Base-by-base conservation (phyloP, 2,113 vertebrate species). In the Amia ocellicauda region DNA sequence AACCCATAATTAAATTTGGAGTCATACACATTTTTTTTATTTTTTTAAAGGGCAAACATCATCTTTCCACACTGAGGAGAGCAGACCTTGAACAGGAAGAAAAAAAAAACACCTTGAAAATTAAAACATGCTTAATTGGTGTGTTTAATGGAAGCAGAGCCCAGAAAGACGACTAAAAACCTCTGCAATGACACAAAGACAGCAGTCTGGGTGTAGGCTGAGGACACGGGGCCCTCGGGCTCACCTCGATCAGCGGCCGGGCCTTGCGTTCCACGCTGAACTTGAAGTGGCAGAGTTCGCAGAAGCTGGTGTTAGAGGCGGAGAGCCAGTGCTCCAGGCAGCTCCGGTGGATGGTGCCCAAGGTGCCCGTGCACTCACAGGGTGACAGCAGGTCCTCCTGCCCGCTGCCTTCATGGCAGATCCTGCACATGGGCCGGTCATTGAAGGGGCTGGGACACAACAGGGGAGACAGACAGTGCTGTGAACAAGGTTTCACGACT, bases 271-370 rank as follows among this genome's bases (percentile, higher is more conserved):
- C 88, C 40, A 93, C 91, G 56, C 85, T 85, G 80, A 94, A 94
- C 78, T 89, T 91, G 86, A 91, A 92, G 79, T 90, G 91, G 85
- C 93, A 94, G 83, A 94, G 92, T 79, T 94, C 92, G 68, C 91
- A 94, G 86, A 81, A 89, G 82, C 86, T 94, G 83, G 91, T 94
- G 72, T 92, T 90, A 28, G 93, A 94, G 64, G 92, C 88, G 0
- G 93, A 93, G 68, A 94, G 85, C 93, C 93, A 94, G 71, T 75
- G 92, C 71, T 94, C 91, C 84, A 94, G 85, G 82, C 93, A 94
- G 85, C 89, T 92, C 66, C 89, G 90, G 79, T 94, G 93, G 73
- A 94, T 90, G 68, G 90, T 90, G 58, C 91, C 92, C 82, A 94
- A 64, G 9, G 88, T 93, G 47, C 93, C 93, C 0, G 85, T 87